Evolutionary conservation across 1,140 invertebrate genomes (phyloP).

Genomic region (Neodiprion lecontei): DNA sequence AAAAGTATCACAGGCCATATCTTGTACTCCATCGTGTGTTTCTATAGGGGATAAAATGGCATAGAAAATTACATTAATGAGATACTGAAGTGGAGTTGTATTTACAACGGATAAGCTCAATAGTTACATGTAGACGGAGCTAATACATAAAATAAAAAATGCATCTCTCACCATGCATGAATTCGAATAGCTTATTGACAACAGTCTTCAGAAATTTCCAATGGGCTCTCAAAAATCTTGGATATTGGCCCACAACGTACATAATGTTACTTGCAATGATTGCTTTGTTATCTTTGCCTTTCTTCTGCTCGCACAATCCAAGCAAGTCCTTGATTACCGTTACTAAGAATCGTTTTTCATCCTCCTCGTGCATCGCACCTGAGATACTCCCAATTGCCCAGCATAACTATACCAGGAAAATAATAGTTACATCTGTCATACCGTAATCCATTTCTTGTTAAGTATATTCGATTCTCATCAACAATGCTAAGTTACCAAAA

Average conservation of each 20-base stretch:
- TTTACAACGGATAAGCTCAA: slow-evolving; percentile 1
- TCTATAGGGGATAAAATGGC: slow-evolving; percentile 66
- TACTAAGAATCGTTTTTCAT: slow-evolving; percentile 98
- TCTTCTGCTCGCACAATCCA: slow-evolving; percentile 98
- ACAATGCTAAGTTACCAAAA: no score
- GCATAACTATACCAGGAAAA: slow-evolving; percentile 72
- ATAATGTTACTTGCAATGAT: slow-evolving; percentile 99
- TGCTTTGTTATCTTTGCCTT: slow-evolving; percentile 99
- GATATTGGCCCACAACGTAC: slow-evolving; percentile 99
- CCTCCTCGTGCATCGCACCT: slow-evolving; percentile 98
- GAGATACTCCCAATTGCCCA: slow-evolving; percentile 99
- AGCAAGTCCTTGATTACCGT: slow-evolving; percentile 99
- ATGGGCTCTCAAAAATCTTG: slow-evolving; percentile 97
- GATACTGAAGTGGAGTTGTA: slow-evolving; percentile 20
- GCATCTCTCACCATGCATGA: slow-evolving; percentile 89
- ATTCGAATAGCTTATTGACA: slow-evolving; percentile 99
- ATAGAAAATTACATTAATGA: slow-evolving; percentile 21
- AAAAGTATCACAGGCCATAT: slow-evolving; percentile 99
- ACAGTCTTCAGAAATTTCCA: slow-evolving; percentile 99
- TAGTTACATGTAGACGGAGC: neutral
- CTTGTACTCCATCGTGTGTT: slow-evolving; percentile 98
- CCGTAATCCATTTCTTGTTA: slow-evolving; percentile 15
- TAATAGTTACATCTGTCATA: slow-evolving; percentile 15
- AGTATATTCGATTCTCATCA: no score
- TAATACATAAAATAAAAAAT: neutral